Percentiles rank a stretch among this genome's conserved stretches.
phyloP scores from a whole-genome alignment of 1,140 invertebrate species.

The Drosophila grimshawi region DNA sequence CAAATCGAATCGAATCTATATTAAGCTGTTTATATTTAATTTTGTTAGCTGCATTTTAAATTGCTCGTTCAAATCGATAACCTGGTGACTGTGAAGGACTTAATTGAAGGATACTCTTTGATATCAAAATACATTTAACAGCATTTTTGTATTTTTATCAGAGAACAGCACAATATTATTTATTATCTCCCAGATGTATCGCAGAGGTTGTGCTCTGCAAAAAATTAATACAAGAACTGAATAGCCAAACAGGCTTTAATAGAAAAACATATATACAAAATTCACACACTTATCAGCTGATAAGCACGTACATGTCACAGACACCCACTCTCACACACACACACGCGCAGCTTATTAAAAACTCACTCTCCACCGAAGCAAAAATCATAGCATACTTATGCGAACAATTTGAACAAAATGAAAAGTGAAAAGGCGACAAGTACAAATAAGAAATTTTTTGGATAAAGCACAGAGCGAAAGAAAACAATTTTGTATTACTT shows the following conservation, averaged over 20 bases:
- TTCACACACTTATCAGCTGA: constrained; percentile 43
- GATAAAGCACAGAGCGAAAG: not conserved
- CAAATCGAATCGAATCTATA: not conserved
- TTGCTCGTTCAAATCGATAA: not conserved
- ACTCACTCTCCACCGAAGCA: not conserved
- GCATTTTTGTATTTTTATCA: no score
- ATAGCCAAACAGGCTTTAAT: not conserved
- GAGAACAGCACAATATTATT: no score
- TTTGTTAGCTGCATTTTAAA: not conserved
- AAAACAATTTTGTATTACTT: constrained; percentile 34
- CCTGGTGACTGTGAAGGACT: no score
- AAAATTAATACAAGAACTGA: no score
- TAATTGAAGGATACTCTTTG: no score
- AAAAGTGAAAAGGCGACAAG: constrained; percentile 22
- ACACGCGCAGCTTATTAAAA: constrained; percentile 51
- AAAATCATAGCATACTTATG: constrained; percentile 36
- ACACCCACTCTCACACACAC: not conserved
- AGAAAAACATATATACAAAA: constrained; percentile 28
- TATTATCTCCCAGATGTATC: no score
- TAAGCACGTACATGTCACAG: constrained; percentile 45
- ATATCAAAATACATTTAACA: no score
- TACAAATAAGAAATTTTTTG: constrained; percentile 2
- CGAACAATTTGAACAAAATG: constrained; percentile 49
- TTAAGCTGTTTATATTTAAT: not conserved
- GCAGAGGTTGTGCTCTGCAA: no score